Base-by-base conservation (phyloP, 2,888 invertebrate genomes). In the Pherbina coryleti region DNA sequence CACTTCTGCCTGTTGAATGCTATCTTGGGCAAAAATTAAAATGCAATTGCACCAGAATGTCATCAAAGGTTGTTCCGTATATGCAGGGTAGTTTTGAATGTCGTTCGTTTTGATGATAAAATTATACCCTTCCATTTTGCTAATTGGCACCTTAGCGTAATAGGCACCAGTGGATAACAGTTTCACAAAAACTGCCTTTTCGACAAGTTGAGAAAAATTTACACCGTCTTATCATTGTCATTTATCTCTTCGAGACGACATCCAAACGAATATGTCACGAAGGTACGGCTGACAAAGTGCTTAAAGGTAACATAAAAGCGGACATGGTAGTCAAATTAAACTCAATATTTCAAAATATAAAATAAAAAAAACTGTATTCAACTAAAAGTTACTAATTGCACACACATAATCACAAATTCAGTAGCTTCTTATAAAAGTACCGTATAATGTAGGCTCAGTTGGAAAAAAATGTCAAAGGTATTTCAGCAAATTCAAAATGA, bases 221-320 rank as follows among this genome's bases (percentile, higher is more conserved):
- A 79, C 82, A 82, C 82, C 78, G 72, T 78, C 78, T 82, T 82
- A 82, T 82, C 82, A 80, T 75, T 80, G 79, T 69, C 81, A 81
- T 79, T 80, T 81, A 82, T 82, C 82, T 53, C 28, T 60, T 60
- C 17, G 25, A 28, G 9, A 25, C 25, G 17, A 60, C 60, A 60
- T 25, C 5, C 60, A 60, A 28, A 25, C 60, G 28, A 19, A 28
- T 25, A 60, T 60, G 60, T 28, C 60, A 60, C 60, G 60, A 60
- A 60, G 60, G 28, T 7, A 22, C 11, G 25, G 60, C 60, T 22
- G 22, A 57, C 22, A 57, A 57, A 57, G 14, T 57, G 22, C 14
- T 57, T 44, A 11, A 44, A 11, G 44, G 11, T 44, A 44, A 44
- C 44, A 44, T 11, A 44, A 44, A 44, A 44, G 11, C 0, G 14